Percentiles rank a stretch among this genome's conserved stretches.
These are phyloP conservation scores for Trachurus trachurus DNA, from an alignment of 2,797 vertebrate genomes.

Conservation along the genomic window DNA sequence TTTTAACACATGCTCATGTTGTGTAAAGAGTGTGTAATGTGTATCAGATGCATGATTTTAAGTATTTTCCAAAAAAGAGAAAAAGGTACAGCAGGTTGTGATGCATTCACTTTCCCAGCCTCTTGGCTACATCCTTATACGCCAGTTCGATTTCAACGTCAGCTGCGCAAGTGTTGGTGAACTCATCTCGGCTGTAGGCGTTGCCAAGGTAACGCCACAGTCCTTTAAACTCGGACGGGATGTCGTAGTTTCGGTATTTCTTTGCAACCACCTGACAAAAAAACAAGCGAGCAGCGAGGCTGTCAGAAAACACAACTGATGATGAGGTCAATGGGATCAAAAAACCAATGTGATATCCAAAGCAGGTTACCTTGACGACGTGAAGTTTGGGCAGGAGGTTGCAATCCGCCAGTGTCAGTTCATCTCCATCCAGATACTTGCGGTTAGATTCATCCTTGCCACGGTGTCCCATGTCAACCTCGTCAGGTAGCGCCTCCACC, in stretches of 20 bases:
- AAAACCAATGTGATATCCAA: fast-evolving
- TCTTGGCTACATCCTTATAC: conserved; percentile 95
- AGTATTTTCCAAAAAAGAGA: not conserved
- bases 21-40: not conserved
- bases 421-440: conserved; percentile 95
- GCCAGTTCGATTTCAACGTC: conserved; percentile 94
- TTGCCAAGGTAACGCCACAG: conserved; percentile 95
- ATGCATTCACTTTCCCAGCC: conserved; percentile 87
- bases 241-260: conserved; percentile 95
- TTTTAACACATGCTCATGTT: conserved; percentile 12
- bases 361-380: conserved; percentile 92
- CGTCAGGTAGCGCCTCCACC: conserved; percentile 88
- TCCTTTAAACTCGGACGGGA: conserved; percentile 91
- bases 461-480: conserved; percentile 79
- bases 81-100: not conserved
- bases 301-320: not conserved
- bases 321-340: not conserved
- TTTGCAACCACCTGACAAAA: conserved; percentile 92
- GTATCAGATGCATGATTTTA: not conserved
- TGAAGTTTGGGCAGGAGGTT: conserved; percentile 99
- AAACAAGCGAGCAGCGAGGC: not conserved
- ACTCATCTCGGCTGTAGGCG: conserved; percentile 92
- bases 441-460: conserved; percentile 83
- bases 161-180: conserved; percentile 95
- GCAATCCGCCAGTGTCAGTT: conserved; percentile 95